A percentile compares a stretch with the other conserved stretches of the same genome.
Evolutionary conservation across 2,797 vertebrate species (phyloP).

Genomic region (Protonibea diacanthus): DNA sequence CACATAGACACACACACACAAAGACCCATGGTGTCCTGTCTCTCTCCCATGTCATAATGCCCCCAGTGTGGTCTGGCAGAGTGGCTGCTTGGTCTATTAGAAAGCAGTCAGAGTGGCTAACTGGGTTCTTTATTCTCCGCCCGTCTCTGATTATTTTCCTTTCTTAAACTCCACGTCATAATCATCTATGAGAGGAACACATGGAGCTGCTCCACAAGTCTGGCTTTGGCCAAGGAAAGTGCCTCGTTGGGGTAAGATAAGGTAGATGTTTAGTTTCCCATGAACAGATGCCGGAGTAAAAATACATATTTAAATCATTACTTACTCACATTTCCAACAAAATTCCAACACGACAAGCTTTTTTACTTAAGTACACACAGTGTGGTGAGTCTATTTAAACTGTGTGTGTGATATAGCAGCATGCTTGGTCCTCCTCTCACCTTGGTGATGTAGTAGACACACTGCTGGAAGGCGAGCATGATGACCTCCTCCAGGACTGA

Average conservation of each 20-base stretch:
- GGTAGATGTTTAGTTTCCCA: slow-evolving; percentile 7
- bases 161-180: slow-evolving; percentile 54
- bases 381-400: too few relatives aligned
- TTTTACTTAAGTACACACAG: neutral
- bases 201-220: slow-evolving; percentile 29
- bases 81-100: slow-evolving; percentile 44
- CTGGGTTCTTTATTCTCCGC: slow-evolving; percentile 68
- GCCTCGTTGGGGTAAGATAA: neutral
- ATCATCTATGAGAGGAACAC: slow-evolving; percentile 33
- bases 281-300: neutral
- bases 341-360: neutral
- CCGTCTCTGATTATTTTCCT: slow-evolving; percentile 69
- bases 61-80: slow-evolving; percentile 65
- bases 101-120: slow-evolving; percentile 56
- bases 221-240: neutral
- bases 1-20: slow-evolving; percentile 44
- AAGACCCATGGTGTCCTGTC: slow-evolving; percentile 62
- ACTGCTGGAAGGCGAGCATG: slow-evolving; percentile 89
- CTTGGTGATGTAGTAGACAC: slow-evolving; percentile 89
- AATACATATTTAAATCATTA: neutral
- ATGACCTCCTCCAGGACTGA: slow-evolving; percentile 87
- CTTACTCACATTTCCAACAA: neutral
- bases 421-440: slow-evolving; percentile 64
- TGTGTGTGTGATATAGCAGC: neutral
- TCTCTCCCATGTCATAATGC: slow-evolving; percentile 64